Evolutionary conservation across 2,888 invertebrate species (phyloP), one percentile per base, ranked within the genome.

Genomic region (Aethes cnicana): DNA sequence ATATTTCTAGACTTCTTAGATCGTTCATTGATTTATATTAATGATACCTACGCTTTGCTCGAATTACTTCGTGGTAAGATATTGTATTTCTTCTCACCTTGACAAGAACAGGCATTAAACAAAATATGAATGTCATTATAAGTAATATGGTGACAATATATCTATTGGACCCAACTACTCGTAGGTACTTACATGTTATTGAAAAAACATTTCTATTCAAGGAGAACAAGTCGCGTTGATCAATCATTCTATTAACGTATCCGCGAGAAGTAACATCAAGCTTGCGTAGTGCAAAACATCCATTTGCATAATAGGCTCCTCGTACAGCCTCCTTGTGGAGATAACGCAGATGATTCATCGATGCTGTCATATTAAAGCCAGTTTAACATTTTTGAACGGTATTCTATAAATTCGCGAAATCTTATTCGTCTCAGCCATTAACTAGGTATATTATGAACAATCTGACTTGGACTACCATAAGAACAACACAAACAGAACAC

Each of bases 401-500:
- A 5, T 4, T n/a, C n/a, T n/a, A n/a, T n/a, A n/a, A n/a, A n/a
- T n/a, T n/a, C n/a, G n/a, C n/a, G n/a, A n/a, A n/a, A n/a, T n/a
- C n/a, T n/a, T n/a, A n/a, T n/a, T n/a, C n/a, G n/a, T n/a, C n/a
- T n/a, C n/a, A n/a, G n/a, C n/a, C n/a, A n/a, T n/a, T n/a, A n/a
- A n/a, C n/a, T n/a, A n/a, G n/a, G n/a, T n/a, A n/a, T 6, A 7
- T 8, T 6, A 7, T 39, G 16, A 23, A 33, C 16, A 23, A 4
- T 12, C 11, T 33, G 12, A 21, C 7, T 20, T n/a, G 12, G 33
- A 23, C 16, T 32, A 32, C 37, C 14, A 25, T 43, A 18, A 28
- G 21, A 20, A 44, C 36, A 30, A 25, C 30, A 55, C 37, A 55
- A 42, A 48, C 21, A 43, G 32, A 42, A 43, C 23, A 55, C 47